Evolutionary conservation across 2,797 vertebrate genomes (phyloP), one percentile per base, ranked within the genome.

Genomic region (Calcarius lapponicus): DNA sequence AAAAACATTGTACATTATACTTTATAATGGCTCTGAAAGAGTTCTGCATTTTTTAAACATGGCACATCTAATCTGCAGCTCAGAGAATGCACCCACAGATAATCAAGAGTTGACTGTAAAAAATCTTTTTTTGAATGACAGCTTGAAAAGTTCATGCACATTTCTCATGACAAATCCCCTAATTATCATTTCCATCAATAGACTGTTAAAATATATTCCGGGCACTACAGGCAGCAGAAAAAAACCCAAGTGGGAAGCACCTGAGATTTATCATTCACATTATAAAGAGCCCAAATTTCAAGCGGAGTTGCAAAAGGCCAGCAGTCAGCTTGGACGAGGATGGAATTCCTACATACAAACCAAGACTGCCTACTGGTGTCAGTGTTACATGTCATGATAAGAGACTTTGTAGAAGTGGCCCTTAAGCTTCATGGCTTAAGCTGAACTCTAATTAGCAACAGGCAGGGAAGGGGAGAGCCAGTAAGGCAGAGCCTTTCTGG

Each of bases 141-240:
- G 83, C 90, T 95, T 94, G 88, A 94, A 93, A 95, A 96, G 90
- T 94, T 96, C 90, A 96, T 20, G 80, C 45, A 45, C 80, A 72
- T 89, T 94, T 94, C 93, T 95, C 57, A 89, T 95, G 81, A 96
- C 90, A 93, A 94, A 96, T 88, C 74, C 80, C 78, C 86, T 96
- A 82, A 96, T 96, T 95, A 95, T 95, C 74, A 95, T 95, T 96
- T 95, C 88, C 86, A 96, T 92, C 95, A 94, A 80, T 88, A 94
- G 69, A 78, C 50, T 80, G 78, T 50, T 94, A 94, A 88, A 47
- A 82, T 31, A 56, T 87, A 93, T 94, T 94, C 90, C 0, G 2
- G 71, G 83, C 61, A 93, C 57, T 67, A 92, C 48, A 84, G 54
- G 69, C 71, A 79, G 70, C 17, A 94, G 56, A 53, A 86, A 96